Evolutionary conservation across 2,888 invertebrate species (phyloP).

Genomic region (Calephelis perditalis): DNA sequence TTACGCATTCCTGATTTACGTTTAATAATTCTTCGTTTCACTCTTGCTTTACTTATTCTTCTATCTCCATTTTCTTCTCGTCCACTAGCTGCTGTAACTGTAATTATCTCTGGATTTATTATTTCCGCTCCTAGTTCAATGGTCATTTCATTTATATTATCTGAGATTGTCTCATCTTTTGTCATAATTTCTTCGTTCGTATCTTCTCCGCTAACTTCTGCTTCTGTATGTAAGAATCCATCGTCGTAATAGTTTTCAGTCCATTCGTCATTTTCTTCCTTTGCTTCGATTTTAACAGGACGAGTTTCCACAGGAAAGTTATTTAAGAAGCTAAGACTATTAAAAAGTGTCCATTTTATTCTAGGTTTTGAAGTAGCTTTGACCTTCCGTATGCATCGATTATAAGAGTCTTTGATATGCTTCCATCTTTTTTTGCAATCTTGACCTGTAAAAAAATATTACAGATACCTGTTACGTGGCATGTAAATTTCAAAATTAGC

Average conservation of each 20-base stretch:
- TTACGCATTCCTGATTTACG: background rate
- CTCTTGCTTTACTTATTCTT: background rate
- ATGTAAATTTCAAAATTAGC: too few species aligned
- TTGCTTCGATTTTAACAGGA: background rate
- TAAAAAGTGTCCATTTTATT: constrained; percentile 4
- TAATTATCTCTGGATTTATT: background rate
- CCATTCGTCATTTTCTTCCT: constrained; percentile 8
- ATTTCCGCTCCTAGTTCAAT: background rate
- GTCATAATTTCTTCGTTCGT: background rate
- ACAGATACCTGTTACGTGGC: too few species aligned
- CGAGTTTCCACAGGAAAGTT: constrained; percentile 1
- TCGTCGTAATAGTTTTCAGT: background rate
- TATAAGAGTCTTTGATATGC: constrained; percentile 7
- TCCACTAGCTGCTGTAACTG: background rate
- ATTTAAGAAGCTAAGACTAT: constrained; percentile 8
- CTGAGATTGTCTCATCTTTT: background rate
- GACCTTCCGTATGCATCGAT: constrained; percentile 4
- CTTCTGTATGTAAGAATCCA: background rate
- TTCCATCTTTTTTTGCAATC: constrained; percentile 13
- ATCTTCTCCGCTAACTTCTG: constrained; percentile 7
- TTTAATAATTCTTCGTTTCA: constrained; percentile 6
- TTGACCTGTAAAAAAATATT: background rate
- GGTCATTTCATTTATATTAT: background rate
- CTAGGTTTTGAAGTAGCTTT: background rate
- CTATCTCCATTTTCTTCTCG: background rate